Evolutionary conservation across 2,888 invertebrate species (phyloP), one percentile per base, ranked within the genome.

Genomic region (Tenthredo scrophulariae): DNA sequence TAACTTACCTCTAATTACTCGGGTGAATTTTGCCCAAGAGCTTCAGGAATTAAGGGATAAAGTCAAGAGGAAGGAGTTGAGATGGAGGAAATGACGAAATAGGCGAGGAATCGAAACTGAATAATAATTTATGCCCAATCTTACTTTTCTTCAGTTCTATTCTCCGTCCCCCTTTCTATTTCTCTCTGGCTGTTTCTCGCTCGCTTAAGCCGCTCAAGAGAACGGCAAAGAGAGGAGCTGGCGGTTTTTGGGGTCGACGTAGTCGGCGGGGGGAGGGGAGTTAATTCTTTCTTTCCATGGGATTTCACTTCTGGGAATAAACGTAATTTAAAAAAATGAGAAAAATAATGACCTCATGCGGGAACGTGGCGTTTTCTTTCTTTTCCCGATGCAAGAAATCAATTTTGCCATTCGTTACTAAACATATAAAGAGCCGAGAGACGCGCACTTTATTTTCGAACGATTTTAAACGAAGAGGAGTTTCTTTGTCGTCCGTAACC

Each of bases 181-280:
- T 75, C 84, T 85, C 85, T 65, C 40, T 33, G 13, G 40, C 84
- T 83, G 84, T 83, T 62, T 84, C 65, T 77, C 79, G 33, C 22
- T 77, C 18, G 58, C 72, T 84, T 83, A 83, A 83, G 83, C 83
- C 46, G 83, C 83, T 83, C 67, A 83, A 83, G 67, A 83, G 67
- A 83, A 70, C 70, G 83, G 46, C 67, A 70, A 22, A 83, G 67
- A 67, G 70, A 65, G 83, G 67, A 83, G 50, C 67, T 80, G 37
- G 80, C 15, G 62, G 80, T 62, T 80, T 80, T 40, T 37, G 50
- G 54, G 77, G n/a, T 7, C 15, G 33, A 50, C 18, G 29, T 33
- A 50, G 75, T 6, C n/a, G 37, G 22, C 18, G 80, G 40, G 22
- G 22, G 67, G 40, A 4, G 7, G 43, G 46, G 83, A 67, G 26